Evolutionary conservation across 2,113 vertebrate species (phyloP).

Genomic region (Etheostoma spectabile): DNA sequence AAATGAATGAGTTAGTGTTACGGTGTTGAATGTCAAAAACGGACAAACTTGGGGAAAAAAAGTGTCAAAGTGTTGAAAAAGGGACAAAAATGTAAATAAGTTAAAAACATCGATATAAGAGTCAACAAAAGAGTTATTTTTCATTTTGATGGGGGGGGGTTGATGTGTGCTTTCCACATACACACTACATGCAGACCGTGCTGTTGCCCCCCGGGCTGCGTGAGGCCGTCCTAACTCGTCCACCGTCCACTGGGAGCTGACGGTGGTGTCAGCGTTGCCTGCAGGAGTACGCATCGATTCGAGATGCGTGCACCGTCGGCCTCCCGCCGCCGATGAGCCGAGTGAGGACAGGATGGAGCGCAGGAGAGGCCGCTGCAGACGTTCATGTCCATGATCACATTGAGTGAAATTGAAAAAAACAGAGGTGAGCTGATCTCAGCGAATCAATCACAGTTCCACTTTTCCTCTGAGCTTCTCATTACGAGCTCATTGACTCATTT

Average conservation of each 20-base stretch:
- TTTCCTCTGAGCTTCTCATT: slow-evolving; percentile 32
- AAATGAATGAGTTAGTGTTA: too few relatives aligned
- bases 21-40: too few relatives aligned
- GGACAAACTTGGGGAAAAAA: too few relatives aligned
- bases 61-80: too few relatives aligned
- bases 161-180: too few relatives aligned
- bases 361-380: not conserved
- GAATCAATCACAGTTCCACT: slow-evolving; percentile 20
- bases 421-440: slow-evolving; percentile 27
- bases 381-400: slow-evolving; percentile 30
- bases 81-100: too few relatives aligned
- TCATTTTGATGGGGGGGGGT: too few relatives aligned
- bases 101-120: too few relatives aligned
- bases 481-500: slow-evolving; percentile 32
- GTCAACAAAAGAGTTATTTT: too few relatives aligned
- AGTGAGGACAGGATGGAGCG: not conserved
- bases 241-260: slow-evolving; percentile 10
- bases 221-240: slow-evolving; percentile 9
- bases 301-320: not conserved
- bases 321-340: slow-evolving; percentile 15
- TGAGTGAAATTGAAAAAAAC: slow-evolving; percentile 43
- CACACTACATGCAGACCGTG: too few relatives aligned
- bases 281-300: slow-evolving; percentile 30
- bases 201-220: too few relatives aligned
- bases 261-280: slow-evolving; percentile 22